phyloP scores from a whole-genome alignment of 37 sponge, comb jelly and placozoan genomes.

The Bolinopsis microptera region DNA sequence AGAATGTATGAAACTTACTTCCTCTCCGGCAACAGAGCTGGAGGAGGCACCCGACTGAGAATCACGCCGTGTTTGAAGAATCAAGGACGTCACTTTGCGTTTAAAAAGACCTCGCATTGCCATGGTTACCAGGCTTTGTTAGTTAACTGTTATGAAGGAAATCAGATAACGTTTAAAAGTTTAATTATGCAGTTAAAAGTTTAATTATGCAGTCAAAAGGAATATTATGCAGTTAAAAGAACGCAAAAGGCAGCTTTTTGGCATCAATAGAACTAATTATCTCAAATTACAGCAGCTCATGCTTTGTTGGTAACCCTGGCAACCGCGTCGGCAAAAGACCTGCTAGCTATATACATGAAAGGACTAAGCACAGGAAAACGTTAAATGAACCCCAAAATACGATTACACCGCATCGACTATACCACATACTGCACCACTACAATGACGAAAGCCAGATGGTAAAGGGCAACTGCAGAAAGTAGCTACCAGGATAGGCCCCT shows the following conservation, averaged over 20 bases:
- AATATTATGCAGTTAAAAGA: neutral
- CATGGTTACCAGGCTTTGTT: slow-evolving; percentile 15
- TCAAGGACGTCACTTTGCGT: slow-evolving; percentile 44
- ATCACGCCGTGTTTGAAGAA: neutral
- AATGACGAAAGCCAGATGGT: neutral
- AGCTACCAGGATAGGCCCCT: too few relatives aligned
- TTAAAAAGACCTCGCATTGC: slow-evolving; percentile 51
- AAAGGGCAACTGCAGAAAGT: too few relatives aligned
- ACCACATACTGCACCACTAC: neutral
- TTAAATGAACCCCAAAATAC: neutral
- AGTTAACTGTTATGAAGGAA: too few relatives aligned
- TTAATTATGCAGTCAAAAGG: neutral
- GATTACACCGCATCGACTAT: neutral
- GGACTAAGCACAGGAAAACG: neutral
- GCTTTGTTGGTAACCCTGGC: neutral
- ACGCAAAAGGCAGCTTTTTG: neutral
- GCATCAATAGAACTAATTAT: neutral
- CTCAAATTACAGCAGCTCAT: neutral
- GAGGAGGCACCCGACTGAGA: slow-evolving; percentile 53
- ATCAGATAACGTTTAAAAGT: too few relatives aligned
- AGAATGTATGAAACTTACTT: neutral
- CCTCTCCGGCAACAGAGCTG: neutral
- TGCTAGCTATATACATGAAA: neutral
- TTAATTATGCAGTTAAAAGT: too few relatives aligned
- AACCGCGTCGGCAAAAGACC: neutral